Evolutionary conservation across 2,797 vertebrate genomes (phyloP).

Genomic region (Diceros bicornis): DNA sequence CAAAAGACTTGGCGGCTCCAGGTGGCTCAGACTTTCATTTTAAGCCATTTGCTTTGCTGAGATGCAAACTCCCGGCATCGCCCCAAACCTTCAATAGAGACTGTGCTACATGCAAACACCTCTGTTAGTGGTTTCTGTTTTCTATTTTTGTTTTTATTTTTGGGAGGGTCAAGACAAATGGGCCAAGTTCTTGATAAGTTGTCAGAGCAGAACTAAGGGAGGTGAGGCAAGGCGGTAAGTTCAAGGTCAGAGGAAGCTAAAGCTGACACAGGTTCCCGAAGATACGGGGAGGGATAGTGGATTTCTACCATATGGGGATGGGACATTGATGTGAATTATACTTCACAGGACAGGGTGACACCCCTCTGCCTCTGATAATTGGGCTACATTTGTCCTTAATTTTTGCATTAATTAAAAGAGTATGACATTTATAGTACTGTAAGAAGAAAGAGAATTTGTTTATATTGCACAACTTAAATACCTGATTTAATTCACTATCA

Average conservation of each 20-base stretch:
- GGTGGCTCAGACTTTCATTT: not conserved
- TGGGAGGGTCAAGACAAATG: not conserved
- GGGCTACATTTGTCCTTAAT: not conserved
- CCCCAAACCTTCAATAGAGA: not conserved
- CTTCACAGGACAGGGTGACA: rapidly evolving
- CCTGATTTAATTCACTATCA: not conserved
- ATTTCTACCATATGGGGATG: not conserved
- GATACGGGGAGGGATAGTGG: too few species aligned
- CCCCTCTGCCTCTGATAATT: too few species aligned
- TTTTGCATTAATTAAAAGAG: not conserved
- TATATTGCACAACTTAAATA: not conserved
- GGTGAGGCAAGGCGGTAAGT: not conserved
- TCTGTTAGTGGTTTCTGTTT: not conserved
- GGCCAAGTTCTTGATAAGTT: not conserved
- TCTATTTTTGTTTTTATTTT: not conserved
- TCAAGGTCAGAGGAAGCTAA: not conserved
- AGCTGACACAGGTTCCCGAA: not conserved
- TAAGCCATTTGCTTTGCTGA: not conserved
- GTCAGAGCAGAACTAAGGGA: not conserved
- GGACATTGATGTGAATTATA: not conserved
- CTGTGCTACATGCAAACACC: not conserved
- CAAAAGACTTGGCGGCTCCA: not conserved
- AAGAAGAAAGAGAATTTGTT: not conserved
- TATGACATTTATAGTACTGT: too few species aligned
- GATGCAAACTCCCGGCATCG: too few species aligned